Conservation (phyloP, 2,888 invertebrate genomes). For the Calameuta idolon region DNA sequence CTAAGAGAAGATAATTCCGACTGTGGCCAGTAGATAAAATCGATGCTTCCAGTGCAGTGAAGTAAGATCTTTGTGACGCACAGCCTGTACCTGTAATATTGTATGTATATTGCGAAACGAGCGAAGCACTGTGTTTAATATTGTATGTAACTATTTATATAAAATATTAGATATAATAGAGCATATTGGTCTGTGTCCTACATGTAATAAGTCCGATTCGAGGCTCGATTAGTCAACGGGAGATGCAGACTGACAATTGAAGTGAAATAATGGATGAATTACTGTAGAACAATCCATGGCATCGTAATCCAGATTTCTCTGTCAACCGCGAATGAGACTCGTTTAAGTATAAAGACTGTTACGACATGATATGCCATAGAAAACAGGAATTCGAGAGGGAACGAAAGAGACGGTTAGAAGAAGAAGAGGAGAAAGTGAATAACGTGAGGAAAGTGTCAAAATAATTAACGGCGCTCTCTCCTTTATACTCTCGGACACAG, state of each 20-base stretch:
- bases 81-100: constrained; percentile 50
- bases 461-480: constrained; percentile 6
- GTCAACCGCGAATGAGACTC: background rate
- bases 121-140: constrained; percentile 44
- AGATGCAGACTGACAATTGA: constrained; percentile 24
- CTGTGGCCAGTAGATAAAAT: constrained; percentile 42
- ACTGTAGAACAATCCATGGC: background rate
- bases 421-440: background rate
- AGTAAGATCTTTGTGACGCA: constrained; percentile 38
- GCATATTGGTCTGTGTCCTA: constrained; percentile 39
- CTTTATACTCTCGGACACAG: constrained; percentile 19
- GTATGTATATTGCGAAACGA: constrained; percentile 46
- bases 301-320: background rate
- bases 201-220: constrained; percentile 32
- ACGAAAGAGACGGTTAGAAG: background rate
- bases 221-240: constrained; percentile 30
- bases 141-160: constrained; percentile 51
- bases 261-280: constrained; percentile 7
- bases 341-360: background rate
- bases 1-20: background rate
- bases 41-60: constrained; percentile 44
- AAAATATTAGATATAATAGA: constrained; percentile 30
- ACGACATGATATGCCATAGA: background rate
- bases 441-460: background rate
- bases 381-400: background rate